Percentiles rank a stretch among this genome's conserved stretches.
Evolutionary conservation across 2,797 vertebrate species (phyloP).

Genomic region (Sebastes trivittatus): DNA sequence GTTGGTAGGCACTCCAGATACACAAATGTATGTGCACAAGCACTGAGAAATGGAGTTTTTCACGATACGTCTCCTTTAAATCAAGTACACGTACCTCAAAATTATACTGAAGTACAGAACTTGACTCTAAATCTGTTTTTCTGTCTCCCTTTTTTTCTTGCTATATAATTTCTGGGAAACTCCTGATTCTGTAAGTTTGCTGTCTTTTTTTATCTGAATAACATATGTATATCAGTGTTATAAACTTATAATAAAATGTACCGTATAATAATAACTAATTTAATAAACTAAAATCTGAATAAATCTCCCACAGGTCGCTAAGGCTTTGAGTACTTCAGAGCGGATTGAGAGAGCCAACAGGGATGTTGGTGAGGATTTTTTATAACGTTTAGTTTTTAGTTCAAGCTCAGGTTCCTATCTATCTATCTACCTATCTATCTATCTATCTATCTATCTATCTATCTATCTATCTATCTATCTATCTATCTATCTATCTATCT

Average conservation of each 20-base stretch:
- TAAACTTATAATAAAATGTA: background rate
- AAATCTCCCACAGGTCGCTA: background rate
- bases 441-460: too few relatives aligned
- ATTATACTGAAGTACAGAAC: background rate
- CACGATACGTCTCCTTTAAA: too few relatives aligned
- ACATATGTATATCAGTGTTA: background rate
- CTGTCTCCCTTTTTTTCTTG: background rate
- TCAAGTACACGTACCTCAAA: background rate
- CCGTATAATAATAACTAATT: background rate
- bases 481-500: too few relatives aligned
- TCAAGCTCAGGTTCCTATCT: background rate
- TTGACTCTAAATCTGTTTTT: background rate
- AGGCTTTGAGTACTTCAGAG: slow-evolving; percentile 8
- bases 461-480: too few relatives aligned
- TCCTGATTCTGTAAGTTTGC: slow-evolving; percentile 6
- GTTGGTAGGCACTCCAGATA: too few relatives aligned
- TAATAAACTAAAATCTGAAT: background rate
- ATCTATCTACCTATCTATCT: too few relatives aligned
- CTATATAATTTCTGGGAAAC: background rate
- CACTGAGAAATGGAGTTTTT: too few relatives aligned
- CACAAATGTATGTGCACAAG: too few relatives aligned
- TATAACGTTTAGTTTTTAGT: background rate
- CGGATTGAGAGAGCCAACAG: slow-evolving; percentile 33
- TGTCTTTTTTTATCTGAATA: background rate
- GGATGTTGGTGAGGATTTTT: background rate